Evolutionary conservation across 1,140 invertebrate species (phyloP).

Genomic region (Heliconius eleuchia): DNA sequence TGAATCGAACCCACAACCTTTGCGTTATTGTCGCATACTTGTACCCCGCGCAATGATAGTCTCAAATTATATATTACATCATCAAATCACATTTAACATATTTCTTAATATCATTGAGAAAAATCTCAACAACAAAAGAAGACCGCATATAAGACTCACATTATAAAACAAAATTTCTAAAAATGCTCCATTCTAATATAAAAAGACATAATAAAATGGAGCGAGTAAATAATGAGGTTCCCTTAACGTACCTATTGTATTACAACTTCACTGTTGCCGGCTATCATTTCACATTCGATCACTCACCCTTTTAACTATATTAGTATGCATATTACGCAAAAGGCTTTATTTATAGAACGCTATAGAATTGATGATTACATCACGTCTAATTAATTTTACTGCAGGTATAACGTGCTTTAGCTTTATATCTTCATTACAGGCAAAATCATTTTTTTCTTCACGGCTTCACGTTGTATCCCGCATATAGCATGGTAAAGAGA

Average conservation of each 20-base stretch:
- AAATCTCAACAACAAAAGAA: too few relatives aligned
- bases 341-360: constrained; percentile 20
- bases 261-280: not conserved
- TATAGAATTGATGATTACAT: constrained; percentile 28
- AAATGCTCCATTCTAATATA: not conserved
- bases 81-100: too few relatives aligned
- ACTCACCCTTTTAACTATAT: constrained; percentile 20
- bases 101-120: too few relatives aligned
- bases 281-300: constrained; percentile 7
- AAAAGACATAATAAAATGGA: not conserved
- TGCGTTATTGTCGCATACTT: too few relatives aligned
- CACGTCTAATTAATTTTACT: constrained; percentile 25
- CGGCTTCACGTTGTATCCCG: too few relatives aligned
- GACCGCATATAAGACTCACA: not conserved
- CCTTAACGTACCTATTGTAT: not conserved
- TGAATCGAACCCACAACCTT: too few relatives aligned
- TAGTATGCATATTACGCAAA: constrained; percentile 14
- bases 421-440: not conserved
- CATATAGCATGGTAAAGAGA: too few relatives aligned
- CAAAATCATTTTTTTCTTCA: too few relatives aligned
- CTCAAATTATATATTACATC: too few relatives aligned
- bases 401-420: not conserved
- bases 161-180: not conserved
- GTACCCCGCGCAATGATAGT: too few relatives aligned
- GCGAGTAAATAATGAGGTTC: not conserved